Evolutionary conservation across 2,797 vertebrate species (phyloP).

Genomic region (Sibirionetta formosa): DNA sequence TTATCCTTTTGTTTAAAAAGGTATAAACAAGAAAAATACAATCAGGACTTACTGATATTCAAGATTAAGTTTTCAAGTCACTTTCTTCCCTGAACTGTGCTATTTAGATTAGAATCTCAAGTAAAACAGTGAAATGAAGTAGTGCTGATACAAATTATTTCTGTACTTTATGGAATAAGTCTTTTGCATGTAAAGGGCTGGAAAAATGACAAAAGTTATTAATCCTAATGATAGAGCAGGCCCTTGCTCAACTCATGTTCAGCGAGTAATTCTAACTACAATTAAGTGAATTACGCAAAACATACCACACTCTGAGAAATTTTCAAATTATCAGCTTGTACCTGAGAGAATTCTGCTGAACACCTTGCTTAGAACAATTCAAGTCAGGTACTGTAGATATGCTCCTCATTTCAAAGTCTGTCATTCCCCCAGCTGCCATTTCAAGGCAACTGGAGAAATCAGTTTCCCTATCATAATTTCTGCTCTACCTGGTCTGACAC

Average conservation of each 20-base stretch:
- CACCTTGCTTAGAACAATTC: slow-evolving; percentile 3
- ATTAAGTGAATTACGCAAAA: background rate
- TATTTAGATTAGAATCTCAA: background rate
- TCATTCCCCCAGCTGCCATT: slow-evolving; percentile 24
- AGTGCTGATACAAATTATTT: background rate
- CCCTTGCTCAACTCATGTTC: background rate
- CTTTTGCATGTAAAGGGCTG: background rate
- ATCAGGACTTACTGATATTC: background rate
- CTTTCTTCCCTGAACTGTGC: background rate
- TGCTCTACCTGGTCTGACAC: slow-evolving; percentile 22
- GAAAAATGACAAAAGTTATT: background rate
- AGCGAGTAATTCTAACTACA: background rate
- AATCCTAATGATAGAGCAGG: background rate
- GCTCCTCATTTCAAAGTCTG: slow-evolving; percentile 19
- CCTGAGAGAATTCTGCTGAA: slow-evolving; percentile 10
- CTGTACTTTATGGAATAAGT: background rate
- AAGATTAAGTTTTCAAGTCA: background rate
- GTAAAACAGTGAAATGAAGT: background rate
- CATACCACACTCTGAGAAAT: background rate
- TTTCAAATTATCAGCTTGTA: slow-evolving; percentile 16
- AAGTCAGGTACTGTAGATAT: background rate
- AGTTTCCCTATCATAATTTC: slow-evolving; percentile 32
- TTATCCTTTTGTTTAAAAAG: background rate
- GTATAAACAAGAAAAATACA: background rate
- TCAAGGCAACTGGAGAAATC: slow-evolving; percentile 57